phyloP scores from a whole-genome alignment of 1,140 invertebrate species.

The Sitobion miscanthi region DNA sequence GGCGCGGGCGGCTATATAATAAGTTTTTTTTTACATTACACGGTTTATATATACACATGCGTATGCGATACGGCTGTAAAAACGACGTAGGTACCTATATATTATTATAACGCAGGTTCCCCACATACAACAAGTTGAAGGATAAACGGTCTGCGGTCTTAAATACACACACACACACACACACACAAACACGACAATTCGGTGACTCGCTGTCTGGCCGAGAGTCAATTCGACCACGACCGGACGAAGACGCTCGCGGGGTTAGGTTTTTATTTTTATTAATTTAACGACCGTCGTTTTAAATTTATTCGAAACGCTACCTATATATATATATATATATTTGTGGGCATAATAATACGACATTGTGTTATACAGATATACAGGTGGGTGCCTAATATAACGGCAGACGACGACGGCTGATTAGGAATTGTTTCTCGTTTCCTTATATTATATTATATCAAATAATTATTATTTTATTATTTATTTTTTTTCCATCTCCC shows the following conservation, averaged over 20 bases:
- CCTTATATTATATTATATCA: not conserved
- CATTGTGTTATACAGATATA: not conserved
- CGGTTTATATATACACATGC: not conserved
- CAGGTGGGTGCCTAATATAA: not conserved
- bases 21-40: not conserved
- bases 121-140: not conserved
- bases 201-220: slow-evolving; percentile 15
- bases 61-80: not conserved
- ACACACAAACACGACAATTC: not conserved
- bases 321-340: not conserved
- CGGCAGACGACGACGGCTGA: not conserved
- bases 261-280: slow-evolving; percentile 13
- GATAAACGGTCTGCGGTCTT: not conserved
- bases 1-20: not conserved
- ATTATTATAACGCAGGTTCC: not conserved
- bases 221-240: not conserved
- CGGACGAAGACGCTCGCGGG: not conserved
- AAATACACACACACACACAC: not conserved
- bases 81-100: not conserved
- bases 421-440: slow-evolving; percentile 16
- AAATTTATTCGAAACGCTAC: slow-evolving; percentile 5
- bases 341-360: not conserved
- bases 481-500: not conserved
- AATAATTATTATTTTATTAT: not conserved
- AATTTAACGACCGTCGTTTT: not conserved